phyloP scores from a whole-genome alignment of 2,888 invertebrate species.

The Drosophila cyrtoloma region DNA sequence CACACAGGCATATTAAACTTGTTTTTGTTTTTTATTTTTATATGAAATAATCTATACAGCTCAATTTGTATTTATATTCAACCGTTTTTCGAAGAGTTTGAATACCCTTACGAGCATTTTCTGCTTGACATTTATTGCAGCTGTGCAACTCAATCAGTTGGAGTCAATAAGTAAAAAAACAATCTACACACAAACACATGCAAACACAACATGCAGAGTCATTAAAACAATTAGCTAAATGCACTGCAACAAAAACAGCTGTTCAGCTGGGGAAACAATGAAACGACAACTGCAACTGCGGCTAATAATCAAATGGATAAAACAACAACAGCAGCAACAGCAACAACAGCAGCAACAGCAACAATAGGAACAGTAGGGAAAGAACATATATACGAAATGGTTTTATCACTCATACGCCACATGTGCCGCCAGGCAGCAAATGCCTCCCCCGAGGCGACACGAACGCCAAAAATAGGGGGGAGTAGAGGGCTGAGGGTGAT shows the following conservation, averaged over 20 bases:
- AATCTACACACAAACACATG: slow-evolving; percentile 1
- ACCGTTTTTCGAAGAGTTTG: neutral
- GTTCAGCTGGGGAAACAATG: slow-evolving; percentile 31
- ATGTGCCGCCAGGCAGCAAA: slow-evolving; percentile 55
- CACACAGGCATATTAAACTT: neutral
- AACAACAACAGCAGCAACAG: neutral
- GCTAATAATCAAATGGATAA: slow-evolving; percentile 31
- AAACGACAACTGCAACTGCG: slow-evolving; percentile 14
- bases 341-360: neutral
- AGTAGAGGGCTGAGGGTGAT: slow-evolving; percentile 36
- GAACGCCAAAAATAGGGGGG: neutral
- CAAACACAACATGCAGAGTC: slow-evolving; percentile 35
- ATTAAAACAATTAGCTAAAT: slow-evolving; percentile 69
- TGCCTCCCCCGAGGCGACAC: slow-evolving; percentile 55
- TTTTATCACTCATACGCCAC: slow-evolving; percentile 71
- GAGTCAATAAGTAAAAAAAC: slow-evolving; percentile 6
- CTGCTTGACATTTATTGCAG: slow-evolving; percentile 21
- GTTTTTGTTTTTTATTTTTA: neutral
- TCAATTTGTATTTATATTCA: neutral
- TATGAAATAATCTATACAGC: neutral
- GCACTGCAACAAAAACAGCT: slow-evolving; percentile 34
- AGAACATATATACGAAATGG: slow-evolving; percentile 49
- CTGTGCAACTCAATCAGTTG: slow-evolving; percentile 35
- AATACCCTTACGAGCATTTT: neutral
- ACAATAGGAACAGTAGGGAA: slow-evolving; percentile 25